Evolutionary conservation across 2,888 invertebrate genomes (phyloP), one percentile per base, ranked within the genome.

Genomic region (Timema podura): DNA sequence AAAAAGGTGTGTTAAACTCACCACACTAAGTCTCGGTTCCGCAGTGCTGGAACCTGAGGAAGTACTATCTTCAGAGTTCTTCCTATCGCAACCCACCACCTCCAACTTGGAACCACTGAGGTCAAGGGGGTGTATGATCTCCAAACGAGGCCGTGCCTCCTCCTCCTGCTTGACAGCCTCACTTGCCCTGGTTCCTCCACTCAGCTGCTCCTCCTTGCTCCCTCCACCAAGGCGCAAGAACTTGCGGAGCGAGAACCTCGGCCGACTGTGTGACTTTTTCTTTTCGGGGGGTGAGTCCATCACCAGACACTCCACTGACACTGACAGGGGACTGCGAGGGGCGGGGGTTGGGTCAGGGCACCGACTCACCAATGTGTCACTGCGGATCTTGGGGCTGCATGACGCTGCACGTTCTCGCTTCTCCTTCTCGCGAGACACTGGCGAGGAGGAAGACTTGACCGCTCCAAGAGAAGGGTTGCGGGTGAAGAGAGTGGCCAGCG

Each of bases 61-160:
- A 77, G 83, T 82, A 5, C 70, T 68, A 51, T 71, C 72, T 30
- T 69, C 71, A 48, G 54, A 13, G 30, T 47, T 65, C 46, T 64
- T 68, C 44, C 65, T 64, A 46, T 66, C 69, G 51, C 68, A 68
- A 49, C 68, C 67, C 51, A 93, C 87, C 51, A 93, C 92, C 79
- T 93, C 92, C 2, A 93, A 92, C 72, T 86, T 90, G 10, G 90
- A 88, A 48, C 92, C 91, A 79, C 93, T 93, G 72, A 94, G 85
- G 77, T 95, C 94, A 76, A 92, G 84, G 13, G 95, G 95, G 84
- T 95, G 95, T 73, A 95, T 93, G 75, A 95, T 95, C 72, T 94
- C 92, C 45, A 93, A 83, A 15, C 92, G 86, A 5, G 91, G 91
- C 77, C 91, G 91, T 7, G 88, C 86, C 5, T 16, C 5, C 2